Evolutionary conservation across 2,888 invertebrate species (phyloP).

Genomic region (Leptogaster cylindrica): DNA sequence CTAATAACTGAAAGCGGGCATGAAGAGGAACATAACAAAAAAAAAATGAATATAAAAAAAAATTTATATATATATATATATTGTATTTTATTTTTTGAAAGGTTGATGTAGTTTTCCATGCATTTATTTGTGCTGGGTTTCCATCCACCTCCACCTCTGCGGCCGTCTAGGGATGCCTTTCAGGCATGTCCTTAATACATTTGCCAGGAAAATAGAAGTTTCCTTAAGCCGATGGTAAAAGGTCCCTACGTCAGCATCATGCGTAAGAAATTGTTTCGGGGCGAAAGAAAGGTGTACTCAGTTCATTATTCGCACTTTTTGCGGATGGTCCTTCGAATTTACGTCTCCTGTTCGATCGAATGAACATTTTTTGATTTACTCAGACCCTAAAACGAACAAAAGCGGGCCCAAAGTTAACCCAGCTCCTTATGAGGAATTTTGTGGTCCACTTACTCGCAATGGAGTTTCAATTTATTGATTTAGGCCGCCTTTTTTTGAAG

Average conservation of each 20-base stretch:
- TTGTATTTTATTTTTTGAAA: not conserved
- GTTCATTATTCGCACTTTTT: slow-evolving; percentile 29
- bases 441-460: slow-evolving; percentile 18
- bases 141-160: not conserved
- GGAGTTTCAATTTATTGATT: slow-evolving; percentile 32
- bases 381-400: slow-evolving; percentile 16
- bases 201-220: not conserved
- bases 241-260: not conserved
- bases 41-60: no score
- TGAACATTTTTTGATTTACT: slow-evolving; percentile 21
- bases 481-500: slow-evolving; percentile 8
- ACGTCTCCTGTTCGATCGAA: slow-evolving; percentile 2
- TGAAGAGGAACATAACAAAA: not conserved
- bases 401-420: not conserved
- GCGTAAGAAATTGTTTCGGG: not conserved
- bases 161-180: no score
- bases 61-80: no score
- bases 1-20: not conserved
- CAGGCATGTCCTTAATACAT: not conserved
- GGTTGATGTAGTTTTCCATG: not conserved
- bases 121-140: not conserved
- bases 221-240: slow-evolving; percentile 5
- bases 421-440: slow-evolving; percentile 12
- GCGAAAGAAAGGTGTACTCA: slow-evolving; percentile 27
- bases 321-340: not conserved